phyloP scores from a whole-genome alignment of 2,113 vertebrate genomes.

The Chloropsis hardwickii region DNA sequence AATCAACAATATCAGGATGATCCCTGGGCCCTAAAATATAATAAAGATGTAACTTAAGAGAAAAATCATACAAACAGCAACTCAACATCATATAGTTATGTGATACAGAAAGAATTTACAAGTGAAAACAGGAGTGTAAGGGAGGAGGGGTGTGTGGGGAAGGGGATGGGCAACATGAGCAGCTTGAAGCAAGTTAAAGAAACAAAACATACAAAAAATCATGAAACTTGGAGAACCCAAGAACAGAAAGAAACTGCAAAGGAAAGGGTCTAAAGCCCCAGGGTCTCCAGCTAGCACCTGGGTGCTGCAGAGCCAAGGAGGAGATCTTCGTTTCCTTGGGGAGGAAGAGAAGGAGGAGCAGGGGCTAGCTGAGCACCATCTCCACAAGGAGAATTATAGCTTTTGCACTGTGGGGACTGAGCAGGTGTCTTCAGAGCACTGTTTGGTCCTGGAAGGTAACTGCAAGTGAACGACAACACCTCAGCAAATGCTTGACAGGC shows the following conservation, averaged over 20 bases:
- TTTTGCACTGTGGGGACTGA: conserved; percentile 57
- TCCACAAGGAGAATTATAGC: conserved; percentile 55
- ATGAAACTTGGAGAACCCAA: conserved; percentile 95
- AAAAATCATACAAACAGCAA: conserved; percentile 99
- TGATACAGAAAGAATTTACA: conserved; percentile 89
- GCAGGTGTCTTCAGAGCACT: conserved; percentile 41
- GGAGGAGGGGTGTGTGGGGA: conserved; percentile 71
- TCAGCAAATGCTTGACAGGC: conserved; percentile 30
- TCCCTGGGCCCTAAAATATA: conserved; percentile 99
- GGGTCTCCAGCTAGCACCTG: conserved; percentile 58
- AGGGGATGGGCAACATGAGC: conserved; percentile 84
- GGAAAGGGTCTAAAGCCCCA: conserved; percentile 75
- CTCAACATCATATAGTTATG: conserved; percentile 99
- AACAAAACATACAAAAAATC: conserved; percentile 88
- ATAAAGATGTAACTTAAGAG: conserved; percentile 99
- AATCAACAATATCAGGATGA: conserved; percentile 99
- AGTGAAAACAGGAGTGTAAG: conserved; percentile 86
- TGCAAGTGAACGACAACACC: conserved; percentile 58
- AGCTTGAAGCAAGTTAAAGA: conserved; percentile 95
- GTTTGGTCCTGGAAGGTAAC: conserved; percentile 57
- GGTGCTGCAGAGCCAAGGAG: conserved; percentile 54
- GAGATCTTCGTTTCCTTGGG: conserved; percentile 46
- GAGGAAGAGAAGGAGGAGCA: conserved; percentile 36
- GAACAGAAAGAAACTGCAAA: conserved; percentile 92
- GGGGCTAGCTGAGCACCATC: conserved; percentile 59